phyloP scores from a whole-genome alignment of 2,888 invertebrate genomes.

The Chelonus formosanus region DNA sequence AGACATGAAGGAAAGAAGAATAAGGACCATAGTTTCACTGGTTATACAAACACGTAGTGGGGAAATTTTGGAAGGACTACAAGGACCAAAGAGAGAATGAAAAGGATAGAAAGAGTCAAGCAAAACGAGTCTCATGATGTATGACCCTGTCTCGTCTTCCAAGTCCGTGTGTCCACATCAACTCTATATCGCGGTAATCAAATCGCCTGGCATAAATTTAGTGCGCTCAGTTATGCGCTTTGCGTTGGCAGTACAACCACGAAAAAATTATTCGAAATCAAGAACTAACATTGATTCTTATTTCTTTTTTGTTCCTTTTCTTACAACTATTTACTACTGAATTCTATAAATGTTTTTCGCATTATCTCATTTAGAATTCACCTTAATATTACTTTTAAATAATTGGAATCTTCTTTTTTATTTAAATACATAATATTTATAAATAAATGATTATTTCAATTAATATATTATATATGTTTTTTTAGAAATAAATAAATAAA shows the following conservation, averaged over 20 bases:
- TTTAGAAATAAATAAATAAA: no score
- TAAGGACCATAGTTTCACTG: slow-evolving; percentile 7
- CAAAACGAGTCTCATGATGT: slow-evolving; percentile 60
- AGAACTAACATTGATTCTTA: neutral
- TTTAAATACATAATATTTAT: no score
- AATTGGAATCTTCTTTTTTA: no score
- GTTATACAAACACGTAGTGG: neutral
- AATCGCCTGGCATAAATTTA: slow-evolving; percentile 58
- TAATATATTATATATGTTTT: no score
- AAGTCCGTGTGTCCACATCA: slow-evolving; percentile 57
- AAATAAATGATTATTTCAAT: no score
- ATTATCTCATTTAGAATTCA: no score
- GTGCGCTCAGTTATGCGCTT: no score
- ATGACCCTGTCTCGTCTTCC: slow-evolving; percentile 61
- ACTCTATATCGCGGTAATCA: slow-evolving; percentile 65
- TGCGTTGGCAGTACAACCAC: no score
- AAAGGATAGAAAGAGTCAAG: slow-evolving; percentile 43
- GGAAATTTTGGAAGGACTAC: slow-evolving; percentile 21
- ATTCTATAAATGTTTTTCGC: no score
- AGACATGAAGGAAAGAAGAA: slow-evolving; percentile 18
- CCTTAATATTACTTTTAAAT: no score
- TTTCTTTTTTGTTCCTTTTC: slow-evolving; percentile 19
- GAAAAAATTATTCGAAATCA: no score
- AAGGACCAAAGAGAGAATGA: slow-evolving; percentile 15
- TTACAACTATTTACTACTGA: no score